Conservation (phyloP, 2,797 vertebrate species). For the Brachymystax lenok region DNA sequence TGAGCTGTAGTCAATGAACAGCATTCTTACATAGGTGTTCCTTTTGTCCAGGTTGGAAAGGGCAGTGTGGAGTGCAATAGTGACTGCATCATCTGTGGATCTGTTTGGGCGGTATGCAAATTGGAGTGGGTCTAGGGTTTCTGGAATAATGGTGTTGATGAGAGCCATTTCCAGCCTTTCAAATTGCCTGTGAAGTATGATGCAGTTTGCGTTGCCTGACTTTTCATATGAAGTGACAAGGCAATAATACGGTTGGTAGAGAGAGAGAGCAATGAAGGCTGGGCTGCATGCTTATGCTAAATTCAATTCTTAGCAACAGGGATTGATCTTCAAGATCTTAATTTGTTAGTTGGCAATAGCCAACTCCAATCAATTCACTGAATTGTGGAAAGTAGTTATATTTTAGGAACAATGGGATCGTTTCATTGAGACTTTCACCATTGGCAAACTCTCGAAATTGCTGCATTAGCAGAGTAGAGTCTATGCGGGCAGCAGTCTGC, state of each 20-base stretch:
- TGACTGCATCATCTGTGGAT: too few relatives aligned
- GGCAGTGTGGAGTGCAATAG: too few relatives aligned
- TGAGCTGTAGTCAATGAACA: too few relatives aligned
- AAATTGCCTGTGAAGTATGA: not conserved
- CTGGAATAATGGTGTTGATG: too few relatives aligned
- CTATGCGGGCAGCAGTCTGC: conserved; percentile 45
- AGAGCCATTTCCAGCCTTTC: too few relatives aligned
- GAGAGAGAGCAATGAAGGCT: not conserved
- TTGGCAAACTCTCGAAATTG: conserved; percentile 61
- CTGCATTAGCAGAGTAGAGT: conserved; percentile 42
- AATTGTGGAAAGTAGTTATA: conserved; percentile 60
- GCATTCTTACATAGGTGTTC: too few relatives aligned
- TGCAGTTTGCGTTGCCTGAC: conserved; percentile 3
- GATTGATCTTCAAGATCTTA: conserved; percentile 57
- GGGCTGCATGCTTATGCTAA: conserved; percentile 47
- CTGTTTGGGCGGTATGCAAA: too few relatives aligned
- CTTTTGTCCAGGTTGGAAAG: too few relatives aligned
- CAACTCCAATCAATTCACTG: conserved; percentile 58
- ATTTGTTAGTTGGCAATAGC: conserved; percentile 57
- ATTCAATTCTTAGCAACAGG: conserved; percentile 56
- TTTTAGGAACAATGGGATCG: conserved; percentile 50
- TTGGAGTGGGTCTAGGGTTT: too few relatives aligned
- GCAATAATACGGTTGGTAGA: too few relatives aligned
- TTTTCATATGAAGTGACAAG: conserved; percentile 1
- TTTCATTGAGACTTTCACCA: conserved; percentile 56